These are phyloP conservation scores for Sinohyriopsis cumingii DNA, from an alignment of 2,888 invertebrate species.

Conservation along the genomic window DNA sequence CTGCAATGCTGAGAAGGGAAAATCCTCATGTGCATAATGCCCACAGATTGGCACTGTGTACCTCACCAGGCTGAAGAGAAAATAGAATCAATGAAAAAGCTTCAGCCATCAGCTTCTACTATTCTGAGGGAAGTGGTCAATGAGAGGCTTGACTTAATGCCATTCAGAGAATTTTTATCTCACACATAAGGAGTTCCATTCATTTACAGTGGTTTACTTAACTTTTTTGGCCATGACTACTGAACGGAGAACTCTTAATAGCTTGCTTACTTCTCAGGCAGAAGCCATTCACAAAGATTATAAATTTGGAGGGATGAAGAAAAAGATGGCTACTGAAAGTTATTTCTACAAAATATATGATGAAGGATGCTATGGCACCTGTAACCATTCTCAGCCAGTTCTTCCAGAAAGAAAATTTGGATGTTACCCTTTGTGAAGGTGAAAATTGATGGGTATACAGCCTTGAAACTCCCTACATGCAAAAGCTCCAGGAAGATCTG, in stretches of 20 bases:
- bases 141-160: conserved; percentile 15
- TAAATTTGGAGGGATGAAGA: conserved; percentile 24
- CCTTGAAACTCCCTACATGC: conserved; percentile 10
- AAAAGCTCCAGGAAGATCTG: conserved; percentile 7
- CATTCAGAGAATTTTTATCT: conserved; percentile 27
- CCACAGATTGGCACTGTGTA: conserved; percentile 23
- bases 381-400: conserved; percentile 26
- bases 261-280: conserved; percentile 18
- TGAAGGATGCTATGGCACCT: conserved; percentile 35
- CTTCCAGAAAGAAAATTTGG: conserved; percentile 33
- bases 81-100: conserved; percentile 12
- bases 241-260: conserved; percentile 14
- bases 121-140: conserved; percentile 19
- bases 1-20: conserved; percentile 11
- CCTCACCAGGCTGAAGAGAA: conserved; percentile 22
- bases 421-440: conserved; percentile 22
- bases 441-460: conserved; percentile 11
- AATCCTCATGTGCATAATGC: conserved; percentile 27
- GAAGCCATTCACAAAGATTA: conserved; percentile 9
- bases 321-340: conserved; percentile 18
- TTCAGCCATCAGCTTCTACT: conserved; percentile 25
- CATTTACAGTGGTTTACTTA: conserved; percentile 21
- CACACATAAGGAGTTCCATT: conserved; percentile 26
- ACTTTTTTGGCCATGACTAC: conserved; percentile 16
- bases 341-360: conserved; percentile 17